These are phyloP conservation scores for Phytoseiulus persimilis DNA, from an alignment of 2,888 invertebrate genomes.

Conservation along the genomic window DNA sequence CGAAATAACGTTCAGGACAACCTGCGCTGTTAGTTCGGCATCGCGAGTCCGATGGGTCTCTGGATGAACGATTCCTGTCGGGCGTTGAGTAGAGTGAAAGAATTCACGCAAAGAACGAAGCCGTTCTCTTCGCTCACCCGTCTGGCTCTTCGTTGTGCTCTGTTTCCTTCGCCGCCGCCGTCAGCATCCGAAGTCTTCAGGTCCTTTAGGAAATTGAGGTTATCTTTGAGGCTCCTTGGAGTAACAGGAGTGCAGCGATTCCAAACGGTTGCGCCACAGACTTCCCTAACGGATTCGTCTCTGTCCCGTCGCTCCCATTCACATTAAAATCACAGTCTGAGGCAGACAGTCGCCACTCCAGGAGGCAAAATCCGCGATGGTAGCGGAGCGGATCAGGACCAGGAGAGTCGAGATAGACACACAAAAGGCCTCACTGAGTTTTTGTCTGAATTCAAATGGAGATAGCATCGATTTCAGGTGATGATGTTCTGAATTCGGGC, in stretches of 20 bases:
- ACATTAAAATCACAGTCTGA: no score
- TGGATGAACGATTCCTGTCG: background rate
- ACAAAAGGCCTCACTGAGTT: background rate
- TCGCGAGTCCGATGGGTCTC: conserved; percentile 14
- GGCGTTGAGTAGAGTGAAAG: background rate
- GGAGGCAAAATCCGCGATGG: no score
- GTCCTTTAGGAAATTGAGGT: background rate
- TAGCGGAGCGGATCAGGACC: no score
- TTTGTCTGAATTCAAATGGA: background rate
- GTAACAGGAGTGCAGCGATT: background rate
- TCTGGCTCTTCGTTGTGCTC: background rate
- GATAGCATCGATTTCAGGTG: background rate
- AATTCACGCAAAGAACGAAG: background rate
- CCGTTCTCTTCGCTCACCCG: background rate
- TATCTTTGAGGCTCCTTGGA: background rate
- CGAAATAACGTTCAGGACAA: no score
- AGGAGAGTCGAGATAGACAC: background rate
- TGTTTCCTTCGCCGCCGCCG: background rate
- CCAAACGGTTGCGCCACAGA: background rate
- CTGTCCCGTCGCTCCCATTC: no score
- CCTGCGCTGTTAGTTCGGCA: background rate
- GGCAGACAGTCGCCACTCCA: no score
- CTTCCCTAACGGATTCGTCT: no score
- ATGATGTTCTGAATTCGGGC: background rate
- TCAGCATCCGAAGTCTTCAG: background rate